Evolutionary conservation across 1,140 invertebrate species (phyloP), one percentile per base, ranked within the genome.

Genomic region (Drosophila pandora): DNA sequence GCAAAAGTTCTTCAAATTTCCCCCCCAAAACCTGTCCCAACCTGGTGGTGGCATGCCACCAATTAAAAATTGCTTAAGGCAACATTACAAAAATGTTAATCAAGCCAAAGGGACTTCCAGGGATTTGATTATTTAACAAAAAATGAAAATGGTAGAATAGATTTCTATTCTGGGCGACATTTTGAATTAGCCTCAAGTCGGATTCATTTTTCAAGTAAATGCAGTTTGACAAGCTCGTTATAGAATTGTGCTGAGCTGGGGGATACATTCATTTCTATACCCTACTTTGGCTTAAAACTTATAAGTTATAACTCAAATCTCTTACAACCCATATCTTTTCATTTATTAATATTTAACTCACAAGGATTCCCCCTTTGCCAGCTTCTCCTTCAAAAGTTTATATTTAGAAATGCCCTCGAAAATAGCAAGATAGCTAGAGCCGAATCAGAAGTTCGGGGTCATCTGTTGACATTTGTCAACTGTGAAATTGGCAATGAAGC

Each of bases 61-160:
- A 68, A 68, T 69, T 69, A 56, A 68, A 55, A 67, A 52, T 6
- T 67, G 63, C 63, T 67, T 67, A 67, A 61, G 47, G 59, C 45
- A 10, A 23, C 34, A 50, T 64, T 10, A 22, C 13, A 52, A 6
- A 10, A 23, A 34, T 32, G 52, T 67, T 67, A 47, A 67, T 64
- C 48, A 67, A 63, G 34, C 47, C 59, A 41, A 64, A 21, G 12
- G 8, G 32, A 34, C 48, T 13, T 49, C 17, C 45, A n/a, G 13
- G 41, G 34, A 49, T 41, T 61, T 41, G 12, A 49, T 43, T 48
- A 17, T 25, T 12, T 37, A 37, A 17, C 41, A 17, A 43, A 21
- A 39, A 39, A 8, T n/a, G 1, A 32, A 32, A 37, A 37, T 12
- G 3, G 10, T 2, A 0, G 2, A 34, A 34, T 34, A 34, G 32